Evolutionary conservation across 2,888 invertebrate species (phyloP).

Genomic region (Lucinisca nassula): DNA sequence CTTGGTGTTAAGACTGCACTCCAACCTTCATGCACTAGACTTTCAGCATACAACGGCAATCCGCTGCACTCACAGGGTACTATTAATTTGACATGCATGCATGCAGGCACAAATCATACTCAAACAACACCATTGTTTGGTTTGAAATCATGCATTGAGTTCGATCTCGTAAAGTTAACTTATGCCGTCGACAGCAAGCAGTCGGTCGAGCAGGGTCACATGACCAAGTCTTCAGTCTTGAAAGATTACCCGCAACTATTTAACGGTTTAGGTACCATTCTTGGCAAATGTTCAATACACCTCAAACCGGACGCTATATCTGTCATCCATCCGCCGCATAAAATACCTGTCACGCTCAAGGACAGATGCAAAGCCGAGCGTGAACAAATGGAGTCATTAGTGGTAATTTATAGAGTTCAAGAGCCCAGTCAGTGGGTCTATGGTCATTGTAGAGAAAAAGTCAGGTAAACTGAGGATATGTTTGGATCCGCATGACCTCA

Average conservation of each 20-base stretch:
- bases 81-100: too few relatives aligned
- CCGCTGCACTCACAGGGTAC: too few relatives aligned
- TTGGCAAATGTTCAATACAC: background rate
- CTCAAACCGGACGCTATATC: too few relatives aligned
- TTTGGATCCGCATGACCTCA: conserved; percentile 2
- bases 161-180: too few relatives aligned
- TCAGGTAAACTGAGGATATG: conserved; percentile 5
- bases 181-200: background rate
- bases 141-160: too few relatives aligned
- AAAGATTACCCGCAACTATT: background rate
- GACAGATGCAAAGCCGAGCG: background rate
- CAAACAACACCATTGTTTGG: background rate
- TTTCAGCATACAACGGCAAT: too few relatives aligned
- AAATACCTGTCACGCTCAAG: too few relatives aligned
- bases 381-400: background rate
- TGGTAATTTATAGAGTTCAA: background rate
- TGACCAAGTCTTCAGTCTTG: too few relatives aligned
- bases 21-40: too few relatives aligned
- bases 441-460: conserved; percentile 17
- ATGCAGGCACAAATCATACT: background rate
- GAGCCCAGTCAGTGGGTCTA: conserved; percentile 13
- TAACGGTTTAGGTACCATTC: background rate
- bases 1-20: conserved; percentile 23
- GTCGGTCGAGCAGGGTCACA: background rate
- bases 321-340: too few relatives aligned